These are phyloP conservation scores for Geotrypetes seraphini DNA, from an alignment of 2,797 vertebrate species.

Conservation along the genomic window DNA sequence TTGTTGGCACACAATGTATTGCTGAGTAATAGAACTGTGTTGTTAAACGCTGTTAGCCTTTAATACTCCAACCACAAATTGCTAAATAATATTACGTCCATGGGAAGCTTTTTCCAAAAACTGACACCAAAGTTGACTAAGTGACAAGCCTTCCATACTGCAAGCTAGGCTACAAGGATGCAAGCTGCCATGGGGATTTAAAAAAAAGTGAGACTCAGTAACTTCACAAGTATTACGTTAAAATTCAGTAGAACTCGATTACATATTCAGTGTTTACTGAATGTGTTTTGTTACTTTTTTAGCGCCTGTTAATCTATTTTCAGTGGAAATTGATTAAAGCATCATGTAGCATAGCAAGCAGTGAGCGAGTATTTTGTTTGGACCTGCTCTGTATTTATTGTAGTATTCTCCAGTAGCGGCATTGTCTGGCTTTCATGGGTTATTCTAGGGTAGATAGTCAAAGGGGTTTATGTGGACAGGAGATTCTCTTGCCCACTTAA, in stretches of 20 bases:
- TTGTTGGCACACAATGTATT: not conserved
- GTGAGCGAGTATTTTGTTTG: too few species aligned
- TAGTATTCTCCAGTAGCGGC: not conserved
- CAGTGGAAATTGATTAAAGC: not conserved
- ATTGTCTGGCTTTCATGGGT: not conserved
- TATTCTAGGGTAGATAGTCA: too few species aligned
- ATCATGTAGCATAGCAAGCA: not conserved
- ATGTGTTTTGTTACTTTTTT: not conserved
- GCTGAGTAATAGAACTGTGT: too few species aligned
- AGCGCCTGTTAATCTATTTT: not conserved
- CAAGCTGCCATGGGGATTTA: not conserved
- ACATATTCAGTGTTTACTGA: not conserved
- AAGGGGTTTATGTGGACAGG: too few species aligned
- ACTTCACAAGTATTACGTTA: not conserved
- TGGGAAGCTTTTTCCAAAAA: not conserved
- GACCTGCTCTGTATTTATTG: too few species aligned
- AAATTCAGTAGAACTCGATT: not conserved
- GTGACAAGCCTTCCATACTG: not conserved
- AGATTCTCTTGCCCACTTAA: too few species aligned
- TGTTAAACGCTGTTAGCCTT: not conserved
- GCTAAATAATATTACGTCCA: not conserved
- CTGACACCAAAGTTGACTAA: not conserved
- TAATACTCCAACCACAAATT: not conserved
- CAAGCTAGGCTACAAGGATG: not conserved
- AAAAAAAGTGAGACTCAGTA: slow-evolving; percentile 1